A percentile compares a stretch with the other conserved stretches of the same genome.
These are phyloP conservation scores for Tupiocoris notatus DNA, from an alignment of 2,888 invertebrate species.

Conservation along the genomic window DNA sequence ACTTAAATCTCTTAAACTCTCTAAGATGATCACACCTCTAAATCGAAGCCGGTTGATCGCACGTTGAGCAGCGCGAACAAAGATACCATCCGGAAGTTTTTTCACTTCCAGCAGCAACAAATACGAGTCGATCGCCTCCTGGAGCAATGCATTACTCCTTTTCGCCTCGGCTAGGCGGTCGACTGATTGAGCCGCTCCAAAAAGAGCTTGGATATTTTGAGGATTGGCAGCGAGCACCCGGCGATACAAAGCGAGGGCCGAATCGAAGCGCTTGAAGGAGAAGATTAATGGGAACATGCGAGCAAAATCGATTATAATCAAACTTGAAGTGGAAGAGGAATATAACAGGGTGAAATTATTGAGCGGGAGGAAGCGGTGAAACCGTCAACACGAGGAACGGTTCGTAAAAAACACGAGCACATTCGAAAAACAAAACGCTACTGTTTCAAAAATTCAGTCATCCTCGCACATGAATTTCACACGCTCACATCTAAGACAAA, in stretches of 20 bases:
- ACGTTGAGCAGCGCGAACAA: slow-evolving; percentile 61
- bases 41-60: slow-evolving; percentile 76
- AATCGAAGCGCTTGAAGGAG: slow-evolving; percentile 55
- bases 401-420: background rate
- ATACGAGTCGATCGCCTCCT: slow-evolving; percentile 66
- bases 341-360: too few relatives aligned
- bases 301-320: too few relatives aligned
- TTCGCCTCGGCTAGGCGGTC: slow-evolving; percentile 66
- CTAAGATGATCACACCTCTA: too few relatives aligned
- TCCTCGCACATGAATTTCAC: too few relatives aligned
- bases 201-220: slow-evolving; percentile 64
- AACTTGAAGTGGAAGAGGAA: background rate
- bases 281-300: slow-evolving; percentile 33
- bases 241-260: slow-evolving; percentile 61
- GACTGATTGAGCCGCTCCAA: slow-evolving; percentile 64
- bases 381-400: background rate
- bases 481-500: background rate
- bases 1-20: too few relatives aligned
- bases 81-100: slow-evolving; percentile 62
- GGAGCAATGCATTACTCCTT: slow-evolving; percentile 67
- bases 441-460: too few relatives aligned
- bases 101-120: slow-evolving; percentile 61
- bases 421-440: slow-evolving; percentile 17
- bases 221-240: slow-evolving; percentile 60
- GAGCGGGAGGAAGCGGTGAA: too few relatives aligned